Evolutionary conservation across 2,888 invertebrate species (phyloP).

Genomic region (Saturnia pavonia): DNA sequence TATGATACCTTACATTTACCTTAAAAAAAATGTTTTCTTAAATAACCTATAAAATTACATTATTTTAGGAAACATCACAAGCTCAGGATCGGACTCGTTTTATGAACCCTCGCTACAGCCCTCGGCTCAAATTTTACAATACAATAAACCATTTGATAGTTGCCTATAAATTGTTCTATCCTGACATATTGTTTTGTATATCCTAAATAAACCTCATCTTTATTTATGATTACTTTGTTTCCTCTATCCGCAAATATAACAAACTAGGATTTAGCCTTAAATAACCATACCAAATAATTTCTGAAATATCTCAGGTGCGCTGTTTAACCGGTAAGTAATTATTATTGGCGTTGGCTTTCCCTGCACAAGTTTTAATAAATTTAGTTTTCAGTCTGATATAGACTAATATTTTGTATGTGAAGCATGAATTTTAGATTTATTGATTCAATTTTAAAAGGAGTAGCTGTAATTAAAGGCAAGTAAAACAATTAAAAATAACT

Average conservation of each 20-base stretch:
- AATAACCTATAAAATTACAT: not conserved
- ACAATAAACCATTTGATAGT: constrained; percentile 2
- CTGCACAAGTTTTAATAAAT: not conserved
- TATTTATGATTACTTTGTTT: not conserved
- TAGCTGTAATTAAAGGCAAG: not conserved
- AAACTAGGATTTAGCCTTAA: not conserved
- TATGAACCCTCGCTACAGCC: not conserved
- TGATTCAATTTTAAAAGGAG: not conserved
- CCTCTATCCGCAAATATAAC: not conserved
- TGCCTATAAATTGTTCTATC: constrained; percentile 3
- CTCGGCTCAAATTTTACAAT: not conserved
- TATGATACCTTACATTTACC: too few relatives aligned
- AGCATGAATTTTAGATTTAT: not conserved
- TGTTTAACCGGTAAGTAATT: constrained; percentile 7
- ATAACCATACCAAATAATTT: not conserved
- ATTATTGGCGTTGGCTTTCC: not conserved
- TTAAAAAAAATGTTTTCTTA: not conserved
- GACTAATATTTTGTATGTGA: not conserved
- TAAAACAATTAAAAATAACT: not conserved
- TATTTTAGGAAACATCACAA: not conserved
- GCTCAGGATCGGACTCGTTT: not conserved
- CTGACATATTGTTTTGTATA: not conserved
- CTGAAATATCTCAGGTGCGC: not conserved
- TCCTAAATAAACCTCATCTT: constrained; percentile 5
- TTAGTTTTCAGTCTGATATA: not conserved